phyloP scores from a whole-genome alignment of 2,113 vertebrate species.

The Amphiprion ocellaris region DNA sequence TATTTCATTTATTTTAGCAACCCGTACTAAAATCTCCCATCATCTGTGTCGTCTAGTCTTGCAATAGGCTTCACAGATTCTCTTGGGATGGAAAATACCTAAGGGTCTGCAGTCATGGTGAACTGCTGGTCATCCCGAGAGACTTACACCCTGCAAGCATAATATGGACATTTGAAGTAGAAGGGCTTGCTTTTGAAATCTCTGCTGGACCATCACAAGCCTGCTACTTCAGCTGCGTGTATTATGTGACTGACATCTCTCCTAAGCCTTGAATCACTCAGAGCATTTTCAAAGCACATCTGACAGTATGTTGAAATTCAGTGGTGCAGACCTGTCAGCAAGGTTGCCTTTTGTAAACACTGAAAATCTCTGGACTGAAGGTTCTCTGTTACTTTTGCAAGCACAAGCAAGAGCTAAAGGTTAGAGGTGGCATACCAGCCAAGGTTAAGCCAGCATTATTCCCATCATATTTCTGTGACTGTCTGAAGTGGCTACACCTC shows the following conservation, averaged over 20 bases:
- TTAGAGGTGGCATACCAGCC: neutral
- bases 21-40: neutral
- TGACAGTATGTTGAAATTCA: slow-evolving; percentile 38
- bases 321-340: slow-evolving; percentile 10
- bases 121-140: slow-evolving; percentile 29
- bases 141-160: neutral
- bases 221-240: neutral
- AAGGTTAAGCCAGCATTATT: slow-evolving; percentile 12
- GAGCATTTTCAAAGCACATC: slow-evolving; percentile 23
- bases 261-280: slow-evolving; percentile 20
- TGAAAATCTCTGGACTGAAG: neutral
- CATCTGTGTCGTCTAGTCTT: neutral
- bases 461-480: slow-evolving; percentile 19
- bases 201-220: slow-evolving; percentile 13
- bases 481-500: slow-evolving; percentile 27
- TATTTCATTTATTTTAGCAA: neutral
- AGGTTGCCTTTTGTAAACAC: slow-evolving; percentile 6
- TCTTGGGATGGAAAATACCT: slow-evolving; percentile 4
- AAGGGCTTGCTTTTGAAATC: slow-evolving; percentile 10
- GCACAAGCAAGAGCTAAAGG: neutral
- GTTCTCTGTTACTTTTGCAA: neutral
- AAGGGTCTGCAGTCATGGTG: slow-evolving; percentile 10
- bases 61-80: neutral
- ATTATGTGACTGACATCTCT: slow-evolving; percentile 2
- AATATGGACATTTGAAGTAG: neutral